Evolutionary conservation across 2,888 invertebrate species (phyloP).

Genomic region (Lithophane ornitopus): DNA sequence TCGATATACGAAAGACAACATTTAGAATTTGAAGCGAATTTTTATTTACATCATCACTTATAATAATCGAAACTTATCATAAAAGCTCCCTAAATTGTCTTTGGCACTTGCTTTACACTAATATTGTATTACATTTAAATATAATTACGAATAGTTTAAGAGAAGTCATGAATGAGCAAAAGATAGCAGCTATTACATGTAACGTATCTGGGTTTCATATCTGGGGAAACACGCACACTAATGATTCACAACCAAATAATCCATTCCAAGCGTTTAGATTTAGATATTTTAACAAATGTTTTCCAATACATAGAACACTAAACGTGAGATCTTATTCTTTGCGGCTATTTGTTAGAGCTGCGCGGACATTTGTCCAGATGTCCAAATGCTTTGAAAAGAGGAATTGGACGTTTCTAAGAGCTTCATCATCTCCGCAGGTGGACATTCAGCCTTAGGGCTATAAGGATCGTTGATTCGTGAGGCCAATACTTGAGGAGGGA

Average conservation of each 20-base stretch:
- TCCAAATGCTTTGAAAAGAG: slow-evolving; percentile 31
- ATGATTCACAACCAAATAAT: slow-evolving; percentile 50
- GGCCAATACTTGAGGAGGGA: slow-evolving; percentile 74
- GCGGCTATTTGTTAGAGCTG: slow-evolving; percentile 24
- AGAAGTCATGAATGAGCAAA: slow-evolving; percentile 41
- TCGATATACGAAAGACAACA: slow-evolving; percentile 84
- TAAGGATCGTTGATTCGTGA: slow-evolving; percentile 68
- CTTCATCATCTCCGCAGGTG: slow-evolving; percentile 67
- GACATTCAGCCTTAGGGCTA: slow-evolving; percentile 69
- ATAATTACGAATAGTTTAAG: slow-evolving; percentile 41
- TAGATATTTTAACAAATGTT: slow-evolving; percentile 42
- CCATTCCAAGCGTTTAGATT: slow-evolving; percentile 27
- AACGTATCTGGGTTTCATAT: slow-evolving; percentile 17
- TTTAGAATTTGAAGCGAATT: slow-evolving; percentile 82
- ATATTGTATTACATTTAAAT: slow-evolving; percentile 57
- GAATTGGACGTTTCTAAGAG: slow-evolving; percentile 41
- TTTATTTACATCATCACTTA: slow-evolving; percentile 77
- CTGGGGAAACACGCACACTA: slow-evolving; percentile 21
- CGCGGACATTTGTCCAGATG: slow-evolving; percentile 45
- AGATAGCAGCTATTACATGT: slow-evolving; percentile 38
- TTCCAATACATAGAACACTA: slow-evolving; percentile 4
- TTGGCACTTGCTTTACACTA: slow-evolving; percentile 87
- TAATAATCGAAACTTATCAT: slow-evolving; percentile 78
- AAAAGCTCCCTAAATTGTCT: slow-evolving; percentile 87
- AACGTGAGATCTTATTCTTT: slow-evolving; percentile 12